These are phyloP conservation scores for Cephus pulcher DNA, from an alignment of 2,888 invertebrate species.

Conservation along the genomic window DNA sequence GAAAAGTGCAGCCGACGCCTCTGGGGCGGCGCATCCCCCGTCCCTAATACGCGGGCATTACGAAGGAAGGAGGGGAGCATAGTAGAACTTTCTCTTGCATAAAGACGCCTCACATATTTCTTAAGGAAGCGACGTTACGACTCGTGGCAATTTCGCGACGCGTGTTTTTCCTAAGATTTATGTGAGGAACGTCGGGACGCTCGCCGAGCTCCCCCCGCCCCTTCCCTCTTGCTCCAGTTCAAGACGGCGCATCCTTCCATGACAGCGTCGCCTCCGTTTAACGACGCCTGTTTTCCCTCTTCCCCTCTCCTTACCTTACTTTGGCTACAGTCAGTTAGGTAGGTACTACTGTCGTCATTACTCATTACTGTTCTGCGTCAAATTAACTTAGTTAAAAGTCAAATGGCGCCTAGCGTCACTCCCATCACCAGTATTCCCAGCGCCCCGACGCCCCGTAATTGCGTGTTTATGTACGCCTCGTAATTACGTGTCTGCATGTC, in stretches of 20 bases:
- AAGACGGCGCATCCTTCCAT: background rate
- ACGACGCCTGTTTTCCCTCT: conserved; percentile 12
- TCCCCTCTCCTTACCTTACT: conserved; percentile 29
- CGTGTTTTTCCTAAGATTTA: conserved; percentile 58
- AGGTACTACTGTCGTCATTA: conserved; percentile 23
- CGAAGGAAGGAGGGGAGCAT: conserved; percentile 27
- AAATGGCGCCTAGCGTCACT: conserved; percentile 22
- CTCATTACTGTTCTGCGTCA: conserved; percentile 19
- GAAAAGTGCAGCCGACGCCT: background rate
- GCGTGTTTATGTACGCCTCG: conserved; percentile 60
- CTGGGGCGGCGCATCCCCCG: too few species aligned
- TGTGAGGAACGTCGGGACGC: conserved; percentile 32
- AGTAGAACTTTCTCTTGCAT: conserved; percentile 52
- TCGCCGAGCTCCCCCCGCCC: background rate
- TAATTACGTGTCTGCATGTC: conserved; percentile 60
- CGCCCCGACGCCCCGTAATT: conserved; percentile 45
- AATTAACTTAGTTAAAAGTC: conserved; percentile 33
- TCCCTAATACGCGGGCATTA: too few species aligned
- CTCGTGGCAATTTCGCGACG: conserved; percentile 57
- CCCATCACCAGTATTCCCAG: conserved; percentile 7
- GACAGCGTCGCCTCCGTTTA: conserved; percentile 5
- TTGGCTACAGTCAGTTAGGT: conserved; percentile 20
- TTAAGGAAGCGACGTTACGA: conserved; percentile 25
- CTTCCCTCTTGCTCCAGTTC: background rate
- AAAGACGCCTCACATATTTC: background rate